These are phyloP conservation scores for Catocala sponsa DNA, from an alignment of 2,888 invertebrate species.

Conservation along the genomic window DNA sequence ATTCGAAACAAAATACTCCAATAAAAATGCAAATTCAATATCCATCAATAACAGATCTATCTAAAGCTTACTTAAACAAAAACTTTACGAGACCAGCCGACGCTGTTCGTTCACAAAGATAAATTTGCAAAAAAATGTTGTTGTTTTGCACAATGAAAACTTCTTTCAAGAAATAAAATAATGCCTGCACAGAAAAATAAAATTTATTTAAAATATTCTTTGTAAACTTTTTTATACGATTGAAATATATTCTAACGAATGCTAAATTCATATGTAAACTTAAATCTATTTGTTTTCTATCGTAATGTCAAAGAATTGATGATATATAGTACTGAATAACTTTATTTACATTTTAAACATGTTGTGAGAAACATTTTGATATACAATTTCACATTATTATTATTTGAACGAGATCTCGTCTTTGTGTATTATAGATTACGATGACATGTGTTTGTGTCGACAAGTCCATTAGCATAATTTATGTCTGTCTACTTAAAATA, in stretches of 20 bases:
- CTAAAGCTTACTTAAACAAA: neutral
- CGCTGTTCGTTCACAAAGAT: neutral
- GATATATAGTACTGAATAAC: neutral
- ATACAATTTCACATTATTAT: no score
- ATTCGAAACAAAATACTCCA: neutral
- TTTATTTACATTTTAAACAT: neutral
- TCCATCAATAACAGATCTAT: no score
- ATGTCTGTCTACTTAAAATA: no score
- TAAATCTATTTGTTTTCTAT: constrained; percentile 4
- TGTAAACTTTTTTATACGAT: neutral
- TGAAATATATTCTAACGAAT: constrained; percentile 1
- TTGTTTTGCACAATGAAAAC: constrained; percentile 1
- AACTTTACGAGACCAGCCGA: neutral
- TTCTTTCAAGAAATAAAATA: neutral
- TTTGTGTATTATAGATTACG: no score
- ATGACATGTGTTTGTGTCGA: no score
- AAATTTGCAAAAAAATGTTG: neutral
- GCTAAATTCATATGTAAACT: constrained; percentile 4
- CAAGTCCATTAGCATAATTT: no score
- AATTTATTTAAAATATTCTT: neutral
- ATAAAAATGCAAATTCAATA: neutral
- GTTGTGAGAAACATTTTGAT: no score
- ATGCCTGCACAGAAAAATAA: neutral
- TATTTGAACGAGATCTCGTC: no score
- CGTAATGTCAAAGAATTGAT: neutral